A percentile compares a stretch with the other conserved stretches of the same genome.
Conservation (phyloP, 2,797 vertebrate genomes). For the Cuniculus paca region DNA sequence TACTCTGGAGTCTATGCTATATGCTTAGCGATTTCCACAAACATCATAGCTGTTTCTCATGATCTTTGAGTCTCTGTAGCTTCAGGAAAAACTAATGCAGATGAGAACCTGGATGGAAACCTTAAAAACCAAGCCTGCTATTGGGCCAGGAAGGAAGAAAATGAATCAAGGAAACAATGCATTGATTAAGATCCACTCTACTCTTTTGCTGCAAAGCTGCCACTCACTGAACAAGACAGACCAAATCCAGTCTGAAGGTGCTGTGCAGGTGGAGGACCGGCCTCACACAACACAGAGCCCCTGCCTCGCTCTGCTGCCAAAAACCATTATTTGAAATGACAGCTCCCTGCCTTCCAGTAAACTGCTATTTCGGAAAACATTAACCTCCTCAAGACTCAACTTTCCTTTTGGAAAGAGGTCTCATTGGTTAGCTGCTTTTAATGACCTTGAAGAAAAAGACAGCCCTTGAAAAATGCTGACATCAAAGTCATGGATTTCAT, state of each 20-base stretch:
- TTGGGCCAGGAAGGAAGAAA: neutral
- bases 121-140: neutral
- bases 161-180: neutral
- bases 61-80: neutral
- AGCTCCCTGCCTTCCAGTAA: slow-evolving; percentile 62
- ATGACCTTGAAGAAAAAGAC: slow-evolving; percentile 35
- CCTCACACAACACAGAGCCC: neutral
- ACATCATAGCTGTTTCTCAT: neutral
- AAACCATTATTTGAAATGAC: slow-evolving; percentile 35
- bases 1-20: neutral
- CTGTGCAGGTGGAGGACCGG: neutral
- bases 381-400: neutral
- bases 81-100: neutral
- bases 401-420: slow-evolving; percentile 48
- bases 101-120: neutral
- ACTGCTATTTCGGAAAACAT: slow-evolving; percentile 70
- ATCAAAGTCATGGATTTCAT: slow-evolving; percentile 33
- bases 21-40: slow-evolving; percentile 5
- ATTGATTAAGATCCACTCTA: neutral
- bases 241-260: neutral
- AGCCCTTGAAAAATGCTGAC: slow-evolving; percentile 37
- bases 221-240: neutral
- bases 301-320: neutral
- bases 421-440: neutral
- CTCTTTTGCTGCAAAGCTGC: neutral